These are phyloP conservation scores for Coptodon rendalli DNA, from an alignment of 2,113 vertebrate genomes.

Conservation along the genomic window DNA sequence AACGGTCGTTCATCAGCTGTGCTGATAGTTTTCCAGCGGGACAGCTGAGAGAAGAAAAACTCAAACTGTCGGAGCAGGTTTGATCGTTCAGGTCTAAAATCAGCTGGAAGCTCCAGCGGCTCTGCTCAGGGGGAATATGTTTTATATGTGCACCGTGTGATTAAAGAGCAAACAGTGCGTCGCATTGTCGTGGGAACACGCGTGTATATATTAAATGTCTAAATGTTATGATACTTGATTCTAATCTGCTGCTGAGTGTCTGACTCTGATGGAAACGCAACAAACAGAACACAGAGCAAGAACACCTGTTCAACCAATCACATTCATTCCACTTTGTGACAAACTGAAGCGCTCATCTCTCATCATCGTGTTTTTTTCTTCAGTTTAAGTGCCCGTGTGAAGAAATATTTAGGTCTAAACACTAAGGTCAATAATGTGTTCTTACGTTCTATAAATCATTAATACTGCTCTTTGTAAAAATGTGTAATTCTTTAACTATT, in stretches of 20 bases:
- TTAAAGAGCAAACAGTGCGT: not conserved
- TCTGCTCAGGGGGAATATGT: too few relatives aligned
- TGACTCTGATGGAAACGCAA: fast-evolving
- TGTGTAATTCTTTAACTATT: not conserved
- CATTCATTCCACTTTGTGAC: not conserved
- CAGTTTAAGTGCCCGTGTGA: not conserved
- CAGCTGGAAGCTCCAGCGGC: too few relatives aligned
- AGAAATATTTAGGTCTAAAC: not conserved
- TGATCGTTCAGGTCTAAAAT: too few relatives aligned
- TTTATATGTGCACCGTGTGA: too few relatives aligned
- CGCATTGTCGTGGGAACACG: not conserved
- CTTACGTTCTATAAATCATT: not conserved
- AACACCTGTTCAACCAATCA: not conserved
- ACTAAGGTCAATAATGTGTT: not conserved
- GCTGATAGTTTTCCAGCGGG: too few relatives aligned
- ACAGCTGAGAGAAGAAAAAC: too few relatives aligned
- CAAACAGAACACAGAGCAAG: not conserved
- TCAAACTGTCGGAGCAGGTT: too few relatives aligned
- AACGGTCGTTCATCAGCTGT: too few relatives aligned
- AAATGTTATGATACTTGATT: not conserved
- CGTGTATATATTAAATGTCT: not conserved
- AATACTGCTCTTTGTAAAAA: not conserved
- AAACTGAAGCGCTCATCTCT: not conserved
- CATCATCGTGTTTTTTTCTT: not conserved
- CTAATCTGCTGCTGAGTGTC: not conserved